Evolutionary conservation across 1,140 invertebrate species (phyloP), one percentile per base, ranked within the genome.

Genomic region (Temnothorax curvispinosus): DNA sequence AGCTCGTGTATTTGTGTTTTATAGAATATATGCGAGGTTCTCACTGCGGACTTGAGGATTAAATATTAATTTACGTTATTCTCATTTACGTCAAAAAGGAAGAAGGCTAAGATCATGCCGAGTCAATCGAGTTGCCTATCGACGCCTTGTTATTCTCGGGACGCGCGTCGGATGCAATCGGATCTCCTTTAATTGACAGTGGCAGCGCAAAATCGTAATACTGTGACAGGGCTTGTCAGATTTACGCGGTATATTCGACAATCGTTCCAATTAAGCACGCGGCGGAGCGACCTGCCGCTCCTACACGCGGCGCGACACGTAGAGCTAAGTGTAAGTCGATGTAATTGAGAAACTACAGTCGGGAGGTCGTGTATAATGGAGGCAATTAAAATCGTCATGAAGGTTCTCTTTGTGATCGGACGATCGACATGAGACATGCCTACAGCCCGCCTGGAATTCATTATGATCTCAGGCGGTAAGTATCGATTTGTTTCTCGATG

Each of bases 251-350:
- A 75, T 50, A 71, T 89, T 80, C 87, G 69, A 52, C 69, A 65
- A 89, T 89, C 87, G 75, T 52, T n/a, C 69, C 88, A 89, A 89
- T 89, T 89, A 89, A 89, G 58, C 72, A 44, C 74, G 74, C 21
- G 32, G 41, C 35, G 54, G 32, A 41, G 41, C 35, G 71, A n/a
- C n/a, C 58, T 64, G 60, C 72, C 58, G 67, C 67, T 88, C 85
- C 41, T 60, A 75, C 47, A 76, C 52, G 72, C 58, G 80, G 54
- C 80, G 21, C 58, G 74, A 85, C 72, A 84, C 80, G 44, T 56
- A 74, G 62, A 72, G 38, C 41, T 44, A 47, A 60, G 56, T 75
- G 80, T 84, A 75, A 84, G 80, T 41, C 54, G 54, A 27, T 62
- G 80, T 84, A 84, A 84, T 75, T 62, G 69, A 84, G 69, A 84